Percentiles rank a stretch among this genome's conserved stretches.
Conservation (phyloP, 2,888 invertebrate genomes). For the Ecliptopera silaceata region DNA sequence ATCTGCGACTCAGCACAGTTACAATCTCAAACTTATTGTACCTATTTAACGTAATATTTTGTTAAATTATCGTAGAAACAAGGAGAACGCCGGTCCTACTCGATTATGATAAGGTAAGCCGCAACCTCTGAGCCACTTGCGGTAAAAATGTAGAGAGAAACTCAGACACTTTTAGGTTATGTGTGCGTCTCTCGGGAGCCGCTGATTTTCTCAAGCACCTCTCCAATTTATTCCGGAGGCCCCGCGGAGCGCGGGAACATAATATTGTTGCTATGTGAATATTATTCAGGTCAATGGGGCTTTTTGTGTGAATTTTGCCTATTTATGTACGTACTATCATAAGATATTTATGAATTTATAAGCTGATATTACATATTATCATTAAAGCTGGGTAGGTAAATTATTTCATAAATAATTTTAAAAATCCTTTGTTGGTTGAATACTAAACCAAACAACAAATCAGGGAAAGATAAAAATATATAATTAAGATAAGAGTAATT, state of each 20-base stretch:
- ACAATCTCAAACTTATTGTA: too few species aligned
- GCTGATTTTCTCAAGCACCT: conserved; percentile 24
- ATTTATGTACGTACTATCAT: background rate
- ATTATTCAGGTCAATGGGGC: conserved; percentile 9
- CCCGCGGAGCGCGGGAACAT: conserved; percentile 15
- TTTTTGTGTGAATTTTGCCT: background rate
- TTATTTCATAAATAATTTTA: too few species aligned
- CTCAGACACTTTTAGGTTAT: conserved; percentile 15
- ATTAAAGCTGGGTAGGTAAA: too few species aligned
- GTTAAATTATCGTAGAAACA: background rate
- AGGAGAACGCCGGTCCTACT: background rate
- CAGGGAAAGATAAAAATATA: too few species aligned
- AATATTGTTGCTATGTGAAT: conserved; percentile 5
- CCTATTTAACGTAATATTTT: too few species aligned
- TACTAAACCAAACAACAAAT: too few species aligned
- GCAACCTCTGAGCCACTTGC: conserved; percentile 5
- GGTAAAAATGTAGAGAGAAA: conserved; percentile 13
- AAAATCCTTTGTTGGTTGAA: too few species aligned
- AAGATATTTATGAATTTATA: background rate
- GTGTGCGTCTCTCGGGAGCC: conserved; percentile 18
- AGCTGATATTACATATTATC: too few species aligned
- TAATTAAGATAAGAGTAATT: too few species aligned
- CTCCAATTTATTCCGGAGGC: conserved; percentile 22
- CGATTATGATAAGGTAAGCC: conserved; percentile 2
- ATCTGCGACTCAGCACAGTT: too few species aligned